phyloP scores from a whole-genome alignment of 1,140 invertebrate species.

The Bombus pyrosoma region DNA sequence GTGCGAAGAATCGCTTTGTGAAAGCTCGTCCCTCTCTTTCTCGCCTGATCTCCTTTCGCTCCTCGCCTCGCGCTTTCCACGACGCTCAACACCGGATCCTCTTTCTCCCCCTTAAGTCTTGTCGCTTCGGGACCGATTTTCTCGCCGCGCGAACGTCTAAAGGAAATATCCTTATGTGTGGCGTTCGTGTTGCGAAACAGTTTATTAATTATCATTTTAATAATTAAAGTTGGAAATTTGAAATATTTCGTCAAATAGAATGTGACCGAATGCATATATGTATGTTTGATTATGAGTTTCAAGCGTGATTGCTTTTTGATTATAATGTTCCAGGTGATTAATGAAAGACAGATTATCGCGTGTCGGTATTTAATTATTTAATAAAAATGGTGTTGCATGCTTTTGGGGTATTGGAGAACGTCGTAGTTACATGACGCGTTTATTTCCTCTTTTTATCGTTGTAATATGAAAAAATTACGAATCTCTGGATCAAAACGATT shows the following conservation, averaged over 20 bases:
- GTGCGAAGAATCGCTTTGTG: slow-evolving; percentile 70
- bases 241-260: not conserved
- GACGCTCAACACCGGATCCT: not conserved
- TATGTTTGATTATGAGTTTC: not conserved
- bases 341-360: not conserved
- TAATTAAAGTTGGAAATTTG: not conserved
- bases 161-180: not conserved
- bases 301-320: not conserved
- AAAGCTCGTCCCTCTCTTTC: slow-evolving; percentile 50
- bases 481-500: no score
- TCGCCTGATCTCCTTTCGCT: slow-evolving; percentile 32
- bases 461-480: no score
- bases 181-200: not conserved
- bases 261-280: not conserved
- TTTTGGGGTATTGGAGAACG: not conserved
- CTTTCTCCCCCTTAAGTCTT: slow-evolving; percentile 12
- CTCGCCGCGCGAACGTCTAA: not conserved
- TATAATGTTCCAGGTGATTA: not conserved
- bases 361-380: not conserved
- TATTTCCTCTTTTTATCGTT: not conserved
- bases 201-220: not conserved
- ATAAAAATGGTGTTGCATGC: not conserved
- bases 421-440: not conserved
- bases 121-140: slow-evolving; percentile 43
- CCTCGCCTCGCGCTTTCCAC: slow-evolving; percentile 9